A percentile compares a stretch with the other conserved stretches of the same genome.
Evolutionary conservation across 2,113 vertebrate genomes (phyloP).

Genomic region (Dendropsophus ebraccatus): DNA sequence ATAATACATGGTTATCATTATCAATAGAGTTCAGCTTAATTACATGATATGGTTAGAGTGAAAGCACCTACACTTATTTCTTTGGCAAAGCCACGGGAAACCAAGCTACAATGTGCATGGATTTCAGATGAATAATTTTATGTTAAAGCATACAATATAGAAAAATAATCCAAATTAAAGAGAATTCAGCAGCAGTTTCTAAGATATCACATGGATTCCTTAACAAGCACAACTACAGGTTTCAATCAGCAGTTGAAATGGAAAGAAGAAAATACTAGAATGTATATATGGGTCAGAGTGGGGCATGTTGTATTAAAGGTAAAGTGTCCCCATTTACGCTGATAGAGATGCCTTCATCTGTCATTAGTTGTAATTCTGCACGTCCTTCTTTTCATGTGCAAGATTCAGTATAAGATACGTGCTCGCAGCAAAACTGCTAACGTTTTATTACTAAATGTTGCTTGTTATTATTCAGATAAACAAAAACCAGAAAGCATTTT

Average conservation of each 20-base stretch:
- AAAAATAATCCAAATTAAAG: not conserved
- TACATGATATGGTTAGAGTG: too few species aligned
- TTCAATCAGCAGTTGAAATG: constrained; percentile 42
- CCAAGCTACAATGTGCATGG: not conserved
- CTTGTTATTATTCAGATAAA: constrained; percentile 69
- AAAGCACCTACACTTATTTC: too few species aligned
- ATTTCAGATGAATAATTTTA: not conserved
- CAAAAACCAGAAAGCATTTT: not conserved
- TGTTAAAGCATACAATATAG: not conserved
- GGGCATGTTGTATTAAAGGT: constrained; percentile 59
- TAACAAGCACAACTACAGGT: constrained; percentile 38
- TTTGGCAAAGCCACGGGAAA: too few species aligned
- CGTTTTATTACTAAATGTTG: constrained; percentile 64
- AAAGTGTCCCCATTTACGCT: constrained; percentile 58
- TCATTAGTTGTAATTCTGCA: constrained; percentile 73
- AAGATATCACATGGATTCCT: not conserved
- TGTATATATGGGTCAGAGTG: constrained; percentile 53
- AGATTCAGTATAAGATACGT: constrained; percentile 61
- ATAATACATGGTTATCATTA: too few species aligned
- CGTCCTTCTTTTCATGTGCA: constrained; percentile 68
- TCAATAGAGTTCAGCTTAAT: too few species aligned
- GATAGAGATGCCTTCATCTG: constrained; percentile 35
- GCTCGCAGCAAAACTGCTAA: constrained; percentile 69
- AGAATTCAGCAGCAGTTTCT: not conserved
- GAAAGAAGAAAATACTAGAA: constrained; percentile 61